Base-by-base conservation (phyloP, 2,113 vertebrate species). In the Paramisgurnus dabryanus region DNA sequence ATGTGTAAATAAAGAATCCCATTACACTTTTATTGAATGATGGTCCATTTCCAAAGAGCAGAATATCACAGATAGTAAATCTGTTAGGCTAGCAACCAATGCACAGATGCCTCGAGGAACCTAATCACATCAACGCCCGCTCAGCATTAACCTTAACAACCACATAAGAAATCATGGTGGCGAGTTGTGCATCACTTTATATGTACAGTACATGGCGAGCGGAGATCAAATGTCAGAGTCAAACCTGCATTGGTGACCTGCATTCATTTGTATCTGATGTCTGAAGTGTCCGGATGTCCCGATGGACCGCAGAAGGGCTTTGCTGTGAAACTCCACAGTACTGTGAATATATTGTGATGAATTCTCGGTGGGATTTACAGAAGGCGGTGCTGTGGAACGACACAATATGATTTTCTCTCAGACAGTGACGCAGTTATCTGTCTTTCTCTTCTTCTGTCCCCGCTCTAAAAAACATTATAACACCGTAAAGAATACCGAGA, bases 321-420 rank as follows among this genome's bases (percentile, higher is more conserved):
- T 83, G 81, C 58, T 80, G 81, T 88, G 82, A 87, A 88, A 81
- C 86, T 82, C 79, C 81, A 87, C 22, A 18, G 58, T 78, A 83
- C 76, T 78, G 64, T 78, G 83, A 88, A 91, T 89, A 34, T 34
- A 87, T 64, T 80, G 76, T 86, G 80, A 78, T 85, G 89, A 85
- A 84, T 86, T 83, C 66, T 70, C 85, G 78, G 76, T 80, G 82
- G 84, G 73, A 86, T 80, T 76, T 60, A 17, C 85, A 58, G 85
- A 70, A 47, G 80, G 63, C 73, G 80, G 88, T 85, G 84, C 87
- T 76, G 81, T 58, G 73, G 61, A 79, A 80, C 88, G 86, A 86
- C 88, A 85, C 82, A 79, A 88, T 89, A 90, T 89, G 82, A 79
- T 63, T 79, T 79, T 79, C 76, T 87, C 85, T 88, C 67, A 85